Percentiles rank a stretch among this genome's conserved stretches.
Conservation (phyloP, 2,888 invertebrate genomes). For the Melanargia galathea region DNA sequence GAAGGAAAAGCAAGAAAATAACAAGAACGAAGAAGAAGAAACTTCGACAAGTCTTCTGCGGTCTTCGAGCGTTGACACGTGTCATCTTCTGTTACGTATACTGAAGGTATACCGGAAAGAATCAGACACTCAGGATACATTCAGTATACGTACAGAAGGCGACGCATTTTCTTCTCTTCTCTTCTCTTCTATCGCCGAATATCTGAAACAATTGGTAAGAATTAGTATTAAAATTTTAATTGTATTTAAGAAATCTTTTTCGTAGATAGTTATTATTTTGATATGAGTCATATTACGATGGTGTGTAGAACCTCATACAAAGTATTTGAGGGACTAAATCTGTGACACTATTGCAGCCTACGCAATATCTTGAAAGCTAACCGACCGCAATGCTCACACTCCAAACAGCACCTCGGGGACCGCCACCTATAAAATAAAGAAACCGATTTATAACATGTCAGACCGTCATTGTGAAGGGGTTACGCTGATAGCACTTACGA, state of each 20-base stretch:
- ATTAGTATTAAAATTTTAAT: constrained; percentile 26
- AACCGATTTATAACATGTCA: constrained; percentile 77
- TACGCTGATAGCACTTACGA: constrained; percentile 72
- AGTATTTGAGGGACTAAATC: constrained; percentile 14
- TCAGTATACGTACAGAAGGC: constrained; percentile 99
- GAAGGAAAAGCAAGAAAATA: constrained; percentile 23
- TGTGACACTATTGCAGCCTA: constrained; percentile 45
- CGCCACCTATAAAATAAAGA: constrained; percentile 80
- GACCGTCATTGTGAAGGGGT: constrained; percentile 65
- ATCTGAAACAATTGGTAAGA: constrained; percentile 40
- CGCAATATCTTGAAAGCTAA: constrained; percentile 74
- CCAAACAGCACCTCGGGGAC: constrained; percentile 63
- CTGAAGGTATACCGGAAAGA: constrained; percentile 99
- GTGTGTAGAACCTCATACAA: neutral
- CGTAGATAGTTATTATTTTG: neutral
- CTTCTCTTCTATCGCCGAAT: constrained; percentile 49
- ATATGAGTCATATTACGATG: neutral
- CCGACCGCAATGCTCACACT: constrained; percentile 56
- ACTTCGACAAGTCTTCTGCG: constrained; percentile 36
- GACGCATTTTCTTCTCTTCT: constrained; percentile 83
- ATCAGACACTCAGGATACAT: constrained; percentile 99
- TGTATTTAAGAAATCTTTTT: neutral
- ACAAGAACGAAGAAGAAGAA: constrained; percentile 43
- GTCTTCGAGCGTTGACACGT: constrained; percentile 83
- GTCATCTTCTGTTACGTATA: constrained; percentile 99